Base-by-base conservation (phyloP, 2,797 vertebrate genomes). In the Echiichthys vipera region DNA sequence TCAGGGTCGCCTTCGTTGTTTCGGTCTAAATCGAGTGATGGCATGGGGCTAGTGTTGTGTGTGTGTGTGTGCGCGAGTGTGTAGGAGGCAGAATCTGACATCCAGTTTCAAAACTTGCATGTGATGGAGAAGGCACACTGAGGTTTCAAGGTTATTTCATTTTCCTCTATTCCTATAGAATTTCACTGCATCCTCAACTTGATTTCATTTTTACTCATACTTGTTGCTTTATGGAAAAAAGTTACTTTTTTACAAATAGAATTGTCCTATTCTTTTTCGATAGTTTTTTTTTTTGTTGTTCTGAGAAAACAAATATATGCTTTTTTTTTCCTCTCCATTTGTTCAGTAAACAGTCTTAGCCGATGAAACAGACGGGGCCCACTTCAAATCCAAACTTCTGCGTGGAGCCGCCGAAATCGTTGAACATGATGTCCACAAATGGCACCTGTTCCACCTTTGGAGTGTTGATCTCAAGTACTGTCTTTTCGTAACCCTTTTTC, bases 371-470 rank as follows among this genome's bases (percentile, higher is more conserved):
- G 90, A 97, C 98, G 3, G 97, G 97, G 92, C 98, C 98, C 93
- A 99, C 97, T 95, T 99, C 97, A 36, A 99, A 99, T 87, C 98
- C 98, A 51, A 99, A 99, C 94, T 99, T 99, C 96, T 99, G 98
- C 45, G 96, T 92, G 0, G 96, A 88, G 66, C 97, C 96, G 27
- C 98, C 98, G 13, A 99, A 99, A 88, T 99, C 98, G 83, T 97
- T 99, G 96, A 99, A 99, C 98, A 99, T 99, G 92, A 99, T 95
- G 94, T 99, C 98, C 54, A 99, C 96, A 37, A 98, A 94, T 40
- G 98, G 98, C 20, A 99, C 95, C 84, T 99, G 98, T 83, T 98
- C 98, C 88, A 99, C 97, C 88, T 96, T 98, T 73, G 98, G 97
- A 0, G 98, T 98, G 94, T 96, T 97, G 83, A 99, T 95, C 92